Conservation (phyloP, 2,797 vertebrate species). For the Sphenopsis melanotis region DNA sequence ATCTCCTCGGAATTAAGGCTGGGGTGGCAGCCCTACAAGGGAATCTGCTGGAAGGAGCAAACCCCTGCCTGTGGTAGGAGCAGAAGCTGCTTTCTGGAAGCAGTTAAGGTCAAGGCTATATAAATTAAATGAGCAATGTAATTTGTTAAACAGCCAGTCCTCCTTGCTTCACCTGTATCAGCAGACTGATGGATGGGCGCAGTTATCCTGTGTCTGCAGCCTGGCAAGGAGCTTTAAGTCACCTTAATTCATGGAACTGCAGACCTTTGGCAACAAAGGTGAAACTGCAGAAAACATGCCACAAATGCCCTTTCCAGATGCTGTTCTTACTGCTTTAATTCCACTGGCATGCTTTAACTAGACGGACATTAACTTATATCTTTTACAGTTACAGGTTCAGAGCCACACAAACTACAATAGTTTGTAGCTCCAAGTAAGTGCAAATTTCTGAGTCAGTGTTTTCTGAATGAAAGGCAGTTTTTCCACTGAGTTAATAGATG, state of each 20-base stretch:
- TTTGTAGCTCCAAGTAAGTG: background rate
- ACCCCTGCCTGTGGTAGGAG: background rate
- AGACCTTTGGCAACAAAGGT: background rate
- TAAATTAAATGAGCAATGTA: background rate
- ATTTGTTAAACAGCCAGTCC: background rate
- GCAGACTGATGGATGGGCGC: background rate
- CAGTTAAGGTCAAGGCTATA: background rate
- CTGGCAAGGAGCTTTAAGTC: background rate
- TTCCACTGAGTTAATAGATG: background rate
- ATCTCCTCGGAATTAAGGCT: background rate
- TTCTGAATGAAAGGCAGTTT: background rate
- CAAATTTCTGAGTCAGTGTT: background rate
- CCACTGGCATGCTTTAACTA: background rate
- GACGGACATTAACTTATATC: background rate
- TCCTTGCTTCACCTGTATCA: background rate
- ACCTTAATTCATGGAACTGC: background rate
- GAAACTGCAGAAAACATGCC: background rate
- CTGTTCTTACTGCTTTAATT: background rate
- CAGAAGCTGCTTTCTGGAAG: background rate
- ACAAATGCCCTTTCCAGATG: background rate
- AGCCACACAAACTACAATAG: background rate
- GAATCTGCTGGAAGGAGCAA: background rate
- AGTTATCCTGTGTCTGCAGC: background rate
- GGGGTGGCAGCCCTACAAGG: background rate
- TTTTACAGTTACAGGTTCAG: background rate